A percentile compares a stretch with the other conserved stretches of the same genome.
phyloP scores from a whole-genome alignment of 1,140 invertebrate species.

The Trachymyrmex cornetzi region DNA sequence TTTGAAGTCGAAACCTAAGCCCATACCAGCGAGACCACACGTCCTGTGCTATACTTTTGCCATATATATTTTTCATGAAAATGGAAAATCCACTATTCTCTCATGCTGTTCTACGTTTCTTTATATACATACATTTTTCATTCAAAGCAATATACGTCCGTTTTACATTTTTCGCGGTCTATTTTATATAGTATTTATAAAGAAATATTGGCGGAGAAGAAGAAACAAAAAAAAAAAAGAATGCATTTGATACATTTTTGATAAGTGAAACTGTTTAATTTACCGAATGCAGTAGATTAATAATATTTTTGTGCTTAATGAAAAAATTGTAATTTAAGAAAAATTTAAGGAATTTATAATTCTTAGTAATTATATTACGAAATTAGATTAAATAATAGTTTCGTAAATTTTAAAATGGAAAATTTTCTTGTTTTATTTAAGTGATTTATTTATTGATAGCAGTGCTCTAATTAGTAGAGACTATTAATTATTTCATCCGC shows the following conservation, averaged over 20 bases:
- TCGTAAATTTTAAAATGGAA: neutral
- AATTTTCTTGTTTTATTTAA: neutral
- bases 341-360: conserved; percentile 11
- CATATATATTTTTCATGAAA: conserved; percentile 48
- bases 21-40: neutral
- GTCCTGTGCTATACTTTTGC: neutral
- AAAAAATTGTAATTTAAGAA: neutral
- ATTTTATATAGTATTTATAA: conserved; percentile 45
- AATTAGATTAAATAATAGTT: conserved; percentile 16
- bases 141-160: conserved; percentile 36
- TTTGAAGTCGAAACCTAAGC: conserved; percentile 22
- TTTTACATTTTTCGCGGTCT: conserved; percentile 28
- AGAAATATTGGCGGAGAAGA: neutral
- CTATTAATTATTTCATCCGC: neutral
- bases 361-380: neutral
- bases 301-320: neutral
- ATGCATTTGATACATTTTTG: conserved; percentile 8
- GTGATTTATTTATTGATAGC: neutral
- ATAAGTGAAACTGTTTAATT: neutral
- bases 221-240: conserved; percentile 25
- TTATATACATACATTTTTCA: conserved; percentile 41
- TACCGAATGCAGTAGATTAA: neutral
- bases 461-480: neutral
- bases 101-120: conserved; percentile 8
- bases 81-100: conserved; percentile 40